Percentiles rank a stretch among this genome's conserved stretches.
These are phyloP conservation scores for Catharus bicknelli DNA, from an alignment of 2,113 vertebrate species.

Conservation along the genomic window DNA sequence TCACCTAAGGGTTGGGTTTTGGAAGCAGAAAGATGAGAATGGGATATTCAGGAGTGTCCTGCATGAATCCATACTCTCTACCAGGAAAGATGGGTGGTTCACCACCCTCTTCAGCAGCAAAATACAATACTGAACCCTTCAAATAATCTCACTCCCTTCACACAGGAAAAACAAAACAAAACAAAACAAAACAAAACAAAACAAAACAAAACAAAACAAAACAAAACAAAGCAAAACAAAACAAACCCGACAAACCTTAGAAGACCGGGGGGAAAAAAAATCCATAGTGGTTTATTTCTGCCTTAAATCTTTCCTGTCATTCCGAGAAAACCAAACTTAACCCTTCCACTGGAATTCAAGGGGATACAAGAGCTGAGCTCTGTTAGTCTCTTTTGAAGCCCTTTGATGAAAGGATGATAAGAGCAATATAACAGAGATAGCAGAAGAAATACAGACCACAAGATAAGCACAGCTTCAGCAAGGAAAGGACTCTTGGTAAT, in stretches of 20 bases:
- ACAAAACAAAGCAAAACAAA: no score
- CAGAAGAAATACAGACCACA: neutral
- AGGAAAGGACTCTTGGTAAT: neutral
- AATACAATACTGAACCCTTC: neutral
- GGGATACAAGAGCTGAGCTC: neutral
- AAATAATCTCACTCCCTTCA: neutral
- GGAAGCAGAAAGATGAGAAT: neutral
- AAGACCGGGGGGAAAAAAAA: neutral
- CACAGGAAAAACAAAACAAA: neutral
- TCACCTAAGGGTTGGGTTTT: neutral
- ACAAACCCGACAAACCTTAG: neutral
- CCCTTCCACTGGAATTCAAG: neutral
- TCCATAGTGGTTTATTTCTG: neutral
- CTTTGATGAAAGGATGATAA: neutral
- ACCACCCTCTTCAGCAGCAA: neutral
- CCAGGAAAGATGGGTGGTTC: neutral
- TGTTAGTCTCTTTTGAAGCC: neutral
- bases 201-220: neutral
- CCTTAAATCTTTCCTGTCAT: neutral
- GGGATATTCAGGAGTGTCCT: neutral
- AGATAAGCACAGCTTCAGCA: neutral
- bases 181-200: neutral
- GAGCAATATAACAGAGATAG: neutral
- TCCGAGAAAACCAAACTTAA: neutral
- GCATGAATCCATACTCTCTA: neutral